Evolutionary conservation across 2,797 vertebrate species (phyloP).

Genomic region (Cyprinodon diabolis): DNA sequence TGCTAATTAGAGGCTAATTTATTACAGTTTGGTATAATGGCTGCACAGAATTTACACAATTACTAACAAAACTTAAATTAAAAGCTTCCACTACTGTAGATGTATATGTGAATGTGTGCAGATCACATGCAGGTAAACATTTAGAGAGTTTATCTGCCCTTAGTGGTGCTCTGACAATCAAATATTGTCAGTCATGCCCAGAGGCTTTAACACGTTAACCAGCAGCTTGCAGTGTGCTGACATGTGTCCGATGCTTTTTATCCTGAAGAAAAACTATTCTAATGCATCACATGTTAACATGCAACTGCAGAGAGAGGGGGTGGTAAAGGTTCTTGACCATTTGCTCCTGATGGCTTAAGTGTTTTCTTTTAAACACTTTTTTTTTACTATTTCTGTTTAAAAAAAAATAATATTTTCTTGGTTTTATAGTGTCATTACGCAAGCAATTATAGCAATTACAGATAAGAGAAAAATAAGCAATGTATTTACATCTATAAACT

Average conservation of each 20-base stretch:
- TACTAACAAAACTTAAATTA: background rate
- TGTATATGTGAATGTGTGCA: background rate
- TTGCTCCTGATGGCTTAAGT: background rate
- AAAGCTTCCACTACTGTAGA: background rate
- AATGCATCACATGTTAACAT: slow-evolving; percentile 27
- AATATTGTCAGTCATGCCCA: slow-evolving; percentile 46
- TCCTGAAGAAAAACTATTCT: slow-evolving; percentile 24
- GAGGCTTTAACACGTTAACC: slow-evolving; percentile 63
- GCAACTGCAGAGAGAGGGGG: background rate
- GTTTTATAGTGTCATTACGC: too few species aligned
- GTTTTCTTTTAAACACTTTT: background rate
- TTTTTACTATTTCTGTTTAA: too few species aligned
- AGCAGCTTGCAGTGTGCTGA: slow-evolving; percentile 57
- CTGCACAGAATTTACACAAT: slow-evolving; percentile 3
- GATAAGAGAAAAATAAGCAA: background rate
- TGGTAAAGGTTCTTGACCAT: background rate
- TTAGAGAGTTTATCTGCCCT: slow-evolving; percentile 20
- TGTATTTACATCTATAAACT: background rate
- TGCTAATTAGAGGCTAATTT: slow-evolving; percentile 66
- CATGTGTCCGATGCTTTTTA: slow-evolving; percentile 52
- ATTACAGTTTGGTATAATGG: slow-evolving; percentile 36
- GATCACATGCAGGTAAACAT: background rate
- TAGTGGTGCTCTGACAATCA: slow-evolving; percentile 22
- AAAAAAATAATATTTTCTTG: background rate
- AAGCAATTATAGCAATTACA: background rate